These are phyloP conservation scores for Limanda limanda DNA, from an alignment of 2,113 vertebrate species.

Conservation along the genomic window DNA sequence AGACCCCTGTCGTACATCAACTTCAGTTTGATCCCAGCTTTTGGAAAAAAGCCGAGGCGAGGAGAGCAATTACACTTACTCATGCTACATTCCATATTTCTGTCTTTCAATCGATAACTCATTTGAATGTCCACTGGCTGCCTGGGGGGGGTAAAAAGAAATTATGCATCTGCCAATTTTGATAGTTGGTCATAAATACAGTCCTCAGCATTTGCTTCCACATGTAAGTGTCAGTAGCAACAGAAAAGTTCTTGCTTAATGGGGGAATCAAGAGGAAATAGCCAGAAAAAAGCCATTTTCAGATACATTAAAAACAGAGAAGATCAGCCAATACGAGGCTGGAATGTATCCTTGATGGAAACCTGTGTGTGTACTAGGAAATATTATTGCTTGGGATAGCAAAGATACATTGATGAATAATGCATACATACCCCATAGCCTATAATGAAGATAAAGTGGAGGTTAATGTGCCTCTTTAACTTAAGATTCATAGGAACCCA, in stretches of 20 bases:
- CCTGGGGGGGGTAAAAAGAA: not conserved
- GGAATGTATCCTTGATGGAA: constrained; percentile 46
- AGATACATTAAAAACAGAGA: constrained; percentile 30
- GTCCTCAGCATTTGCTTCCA: constrained; percentile 48
- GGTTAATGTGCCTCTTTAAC: constrained; percentile 75
- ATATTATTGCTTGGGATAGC: constrained; percentile 57
- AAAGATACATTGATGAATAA: constrained; percentile 70
- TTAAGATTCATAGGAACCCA: constrained; percentile 64
- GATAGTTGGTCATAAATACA: constrained; percentile 57
- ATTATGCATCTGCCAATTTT: constrained; percentile 52
- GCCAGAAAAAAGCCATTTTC: constrained; percentile 61
- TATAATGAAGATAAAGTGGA: constrained; percentile 70
- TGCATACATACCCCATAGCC: constrained; percentile 61
- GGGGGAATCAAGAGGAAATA: constrained; percentile 42
- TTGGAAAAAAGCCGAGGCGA: constrained; percentile 30
- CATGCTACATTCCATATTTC: constrained; percentile 46
- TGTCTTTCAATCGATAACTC: constrained; percentile 70
- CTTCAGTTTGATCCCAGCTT: constrained; percentile 35
- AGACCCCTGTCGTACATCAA: constrained; percentile 30
- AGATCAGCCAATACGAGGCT: constrained; percentile 22
- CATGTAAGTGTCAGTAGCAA: constrained; percentile 48
- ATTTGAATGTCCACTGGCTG: constrained; percentile 64
- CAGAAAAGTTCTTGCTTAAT: constrained; percentile 41
- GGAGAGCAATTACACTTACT: constrained; percentile 62
- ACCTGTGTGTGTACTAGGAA: constrained; percentile 35